phyloP scores from a whole-genome alignment of 2,113 vertebrate genomes.

The Odocoileus virginianus region DNA sequence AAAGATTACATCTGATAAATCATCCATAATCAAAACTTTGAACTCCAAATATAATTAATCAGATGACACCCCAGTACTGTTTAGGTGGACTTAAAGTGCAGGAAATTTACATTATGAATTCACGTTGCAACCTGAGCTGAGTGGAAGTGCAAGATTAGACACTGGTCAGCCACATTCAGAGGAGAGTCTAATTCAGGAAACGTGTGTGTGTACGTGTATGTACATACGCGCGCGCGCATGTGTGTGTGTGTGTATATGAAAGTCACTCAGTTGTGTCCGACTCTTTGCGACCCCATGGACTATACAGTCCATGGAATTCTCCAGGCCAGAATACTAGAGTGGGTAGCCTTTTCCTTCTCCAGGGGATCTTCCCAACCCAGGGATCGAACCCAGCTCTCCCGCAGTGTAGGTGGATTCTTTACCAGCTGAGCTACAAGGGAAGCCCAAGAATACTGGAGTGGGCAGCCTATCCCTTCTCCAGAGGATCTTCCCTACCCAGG shows the following conservation, averaged over 20 bases:
- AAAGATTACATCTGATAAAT: slow-evolving; percentile 63
- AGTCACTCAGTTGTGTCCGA: background rate
- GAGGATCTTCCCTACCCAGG: too few species aligned
- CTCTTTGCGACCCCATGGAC: background rate
- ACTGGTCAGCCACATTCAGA: background rate
- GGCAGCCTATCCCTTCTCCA: too few species aligned
- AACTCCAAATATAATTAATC: slow-evolving; percentile 66
- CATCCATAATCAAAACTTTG: slow-evolving; percentile 55
- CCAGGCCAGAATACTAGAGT: background rate
- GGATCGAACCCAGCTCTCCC: too few species aligned
- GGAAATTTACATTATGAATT: slow-evolving; percentile 26
- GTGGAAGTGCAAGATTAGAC: background rate
- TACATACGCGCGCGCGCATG: background rate
- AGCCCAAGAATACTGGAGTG: too few species aligned
- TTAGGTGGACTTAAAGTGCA: slow-evolving; percentile 41
- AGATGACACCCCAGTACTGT: slow-evolving; percentile 49
- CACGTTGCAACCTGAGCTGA: slow-evolving; percentile 22
- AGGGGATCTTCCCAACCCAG: background rate
- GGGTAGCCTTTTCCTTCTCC: background rate
- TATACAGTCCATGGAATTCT: background rate
- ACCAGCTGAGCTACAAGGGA: too few species aligned
- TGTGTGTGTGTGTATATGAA: background rate
- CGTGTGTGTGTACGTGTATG: rapidly evolving
- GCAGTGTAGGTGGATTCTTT: too few species aligned
- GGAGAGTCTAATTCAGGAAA: background rate